phyloP scores from a whole-genome alignment of 1,140 invertebrate species.

The Drosophila suzukii region DNA sequence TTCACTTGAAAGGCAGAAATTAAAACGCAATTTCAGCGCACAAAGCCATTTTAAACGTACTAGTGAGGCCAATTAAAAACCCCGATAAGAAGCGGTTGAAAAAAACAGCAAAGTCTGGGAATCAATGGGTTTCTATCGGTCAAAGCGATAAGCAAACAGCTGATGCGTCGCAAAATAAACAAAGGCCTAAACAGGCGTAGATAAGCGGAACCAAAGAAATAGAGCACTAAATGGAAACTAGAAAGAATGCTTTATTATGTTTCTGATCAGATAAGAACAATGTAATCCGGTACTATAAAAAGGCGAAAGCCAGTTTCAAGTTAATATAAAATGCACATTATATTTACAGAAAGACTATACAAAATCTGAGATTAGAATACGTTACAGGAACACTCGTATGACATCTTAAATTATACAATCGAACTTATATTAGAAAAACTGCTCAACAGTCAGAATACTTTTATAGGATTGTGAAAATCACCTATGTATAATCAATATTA shows the following conservation, averaged over 20 bases:
- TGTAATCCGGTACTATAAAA: too few species aligned
- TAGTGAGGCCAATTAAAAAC: constrained; percentile 25
- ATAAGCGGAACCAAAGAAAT: constrained; percentile 15
- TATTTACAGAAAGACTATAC: too few species aligned
- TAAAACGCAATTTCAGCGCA: constrained; percentile 40
- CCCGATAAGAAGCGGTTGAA: constrained; percentile 20
- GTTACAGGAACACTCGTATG: too few species aligned
- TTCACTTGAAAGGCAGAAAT: constrained; percentile 22
- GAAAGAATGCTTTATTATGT: background rate
- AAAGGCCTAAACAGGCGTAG: constrained; percentile 19
- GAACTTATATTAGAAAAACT: background rate
- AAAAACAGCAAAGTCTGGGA: constrained; percentile 17
- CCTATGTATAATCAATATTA: too few species aligned
- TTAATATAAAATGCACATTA: too few species aligned
- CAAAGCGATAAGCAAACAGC: constrained; percentile 65
- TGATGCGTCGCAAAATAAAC: constrained; percentile 51
- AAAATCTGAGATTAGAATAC: too few species aligned
- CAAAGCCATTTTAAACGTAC: constrained; percentile 37
- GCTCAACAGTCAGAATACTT: too few species aligned
- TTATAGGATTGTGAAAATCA: too few species aligned
- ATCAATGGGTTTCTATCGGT: constrained; percentile 52
- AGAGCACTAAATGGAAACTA: background rate
- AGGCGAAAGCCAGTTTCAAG: too few species aligned
- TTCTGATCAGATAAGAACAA: too few species aligned
- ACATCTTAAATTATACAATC: background rate